Conservation (phyloP, 2,113 vertebrate species). For the Megaptera novaeangliae region DNA sequence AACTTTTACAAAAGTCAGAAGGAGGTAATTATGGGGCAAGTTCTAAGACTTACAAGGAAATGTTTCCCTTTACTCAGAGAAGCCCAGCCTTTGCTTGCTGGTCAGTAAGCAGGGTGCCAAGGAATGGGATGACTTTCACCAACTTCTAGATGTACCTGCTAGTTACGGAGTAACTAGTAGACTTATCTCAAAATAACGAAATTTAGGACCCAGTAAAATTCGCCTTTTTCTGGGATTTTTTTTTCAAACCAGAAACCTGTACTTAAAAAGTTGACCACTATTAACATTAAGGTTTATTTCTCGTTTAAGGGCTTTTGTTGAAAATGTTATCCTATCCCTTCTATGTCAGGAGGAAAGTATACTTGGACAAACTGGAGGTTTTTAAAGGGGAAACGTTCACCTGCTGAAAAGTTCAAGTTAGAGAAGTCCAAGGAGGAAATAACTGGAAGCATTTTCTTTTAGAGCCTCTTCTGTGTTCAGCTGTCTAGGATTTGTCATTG, state of each 20-base stretch:
- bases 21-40: not conserved
- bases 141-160: not conserved
- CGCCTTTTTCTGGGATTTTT: not conserved
- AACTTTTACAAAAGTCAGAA: not conserved
- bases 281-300: not conserved
- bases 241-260: not conserved
- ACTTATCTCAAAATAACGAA: not conserved
- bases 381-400: not conserved
- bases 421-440: not conserved
- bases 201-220: constrained; percentile 18
- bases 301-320: not conserved
- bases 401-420: not conserved
- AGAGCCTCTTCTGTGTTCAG: not conserved
- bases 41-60: not conserved
- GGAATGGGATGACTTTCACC: not conserved
- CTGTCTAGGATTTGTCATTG: not conserved
- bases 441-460: not conserved
- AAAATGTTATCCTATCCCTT: not conserved
- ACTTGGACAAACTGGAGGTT: not conserved
- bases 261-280: not conserved
- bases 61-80: not conserved
- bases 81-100: not conserved
- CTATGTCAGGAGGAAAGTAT: not conserved
- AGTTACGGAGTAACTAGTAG: not conserved
- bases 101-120: not conserved